Conservation (phyloP, 2,888 invertebrate species). For the Colletes collaris region DNA sequence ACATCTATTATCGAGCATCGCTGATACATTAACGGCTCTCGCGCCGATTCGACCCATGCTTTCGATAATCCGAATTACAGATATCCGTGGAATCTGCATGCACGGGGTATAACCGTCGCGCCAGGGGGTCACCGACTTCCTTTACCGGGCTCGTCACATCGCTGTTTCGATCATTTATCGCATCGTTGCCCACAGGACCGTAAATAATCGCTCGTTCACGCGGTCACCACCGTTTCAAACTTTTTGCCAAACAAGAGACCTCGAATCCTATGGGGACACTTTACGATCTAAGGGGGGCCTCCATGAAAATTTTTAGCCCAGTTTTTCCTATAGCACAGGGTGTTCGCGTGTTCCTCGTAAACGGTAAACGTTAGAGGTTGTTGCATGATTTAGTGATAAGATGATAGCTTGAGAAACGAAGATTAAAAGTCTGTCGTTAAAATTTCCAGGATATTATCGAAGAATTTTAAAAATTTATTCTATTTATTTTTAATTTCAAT, state of each 20-base stretch:
- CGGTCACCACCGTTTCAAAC: neutral
- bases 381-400: too few species aligned
- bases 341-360: too few species aligned
- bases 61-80: constrained; percentile 59
- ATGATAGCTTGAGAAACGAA: too few species aligned
- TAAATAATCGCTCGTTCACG: constrained; percentile 12
- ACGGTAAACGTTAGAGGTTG: too few species aligned
- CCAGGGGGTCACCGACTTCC: constrained; percentile 17
- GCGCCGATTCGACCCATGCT: neutral
- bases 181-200: neutral
- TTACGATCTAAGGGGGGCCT: too few species aligned
- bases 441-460: too few species aligned
- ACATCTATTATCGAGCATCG: constrained; percentile 53
- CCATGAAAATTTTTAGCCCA: too few species aligned
- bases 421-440: too few species aligned
- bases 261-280: too few species aligned
- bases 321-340: too few species aligned
- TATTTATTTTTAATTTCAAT: too few species aligned
- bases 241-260: neutral
- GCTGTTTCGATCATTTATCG: constrained; percentile 39
- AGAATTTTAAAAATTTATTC: too few species aligned
- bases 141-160: constrained; percentile 44
- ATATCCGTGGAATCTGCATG: constrained; percentile 45
- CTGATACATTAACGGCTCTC: constrained; percentile 20
- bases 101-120: constrained; percentile 21